phyloP scores from a whole-genome alignment of 2,888 invertebrate species.

The Acrocyrtus sp. region DNA sequence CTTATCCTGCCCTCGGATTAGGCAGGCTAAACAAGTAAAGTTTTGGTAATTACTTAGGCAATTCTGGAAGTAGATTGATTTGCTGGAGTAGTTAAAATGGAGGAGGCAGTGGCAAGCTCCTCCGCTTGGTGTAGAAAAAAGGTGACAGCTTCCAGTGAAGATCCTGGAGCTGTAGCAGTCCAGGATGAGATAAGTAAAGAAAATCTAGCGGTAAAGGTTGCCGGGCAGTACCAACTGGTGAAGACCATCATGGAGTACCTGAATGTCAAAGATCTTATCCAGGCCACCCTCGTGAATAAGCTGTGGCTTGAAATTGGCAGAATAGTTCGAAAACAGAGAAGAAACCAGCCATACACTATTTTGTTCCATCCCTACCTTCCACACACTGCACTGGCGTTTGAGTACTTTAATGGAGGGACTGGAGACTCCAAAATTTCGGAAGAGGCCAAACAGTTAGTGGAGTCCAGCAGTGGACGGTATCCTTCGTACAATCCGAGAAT shows the following conservation, averaged over 20 bases:
- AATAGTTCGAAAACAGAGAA: conserved; percentile 50
- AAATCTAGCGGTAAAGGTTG: neutral
- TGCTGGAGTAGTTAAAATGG: no score
- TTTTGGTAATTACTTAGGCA: no score
- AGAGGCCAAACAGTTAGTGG: conserved; percentile 33
- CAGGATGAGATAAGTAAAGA: no score
- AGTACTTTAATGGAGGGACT: conserved; percentile 56
- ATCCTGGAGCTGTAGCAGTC: no score
- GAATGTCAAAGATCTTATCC: conserved; percentile 41
- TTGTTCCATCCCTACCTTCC: conserved; percentile 54
- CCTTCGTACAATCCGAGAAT: conserved; percentile 4
- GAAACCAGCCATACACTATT: conserved; percentile 43
- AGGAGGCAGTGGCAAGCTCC: no score
- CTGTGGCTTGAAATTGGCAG: conserved; percentile 54
- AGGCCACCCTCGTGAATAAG: conserved; percentile 34
- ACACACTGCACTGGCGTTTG: conserved; percentile 51
- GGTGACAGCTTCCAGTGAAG: no score
- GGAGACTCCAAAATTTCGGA: conserved; percentile 28
- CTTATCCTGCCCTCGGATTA: no score
- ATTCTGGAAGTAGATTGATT: no score
- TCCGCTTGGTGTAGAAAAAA: no score
- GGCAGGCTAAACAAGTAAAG: no score
- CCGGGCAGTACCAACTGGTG: conserved; percentile 51
- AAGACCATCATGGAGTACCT: conserved; percentile 56
- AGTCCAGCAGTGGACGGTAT: neutral